A percentile compares a stretch with the other conserved stretches of the same genome.
Evolutionary conservation across 2,888 invertebrate genomes (phyloP).

Genomic region (Lycaena phlaeas): DNA sequence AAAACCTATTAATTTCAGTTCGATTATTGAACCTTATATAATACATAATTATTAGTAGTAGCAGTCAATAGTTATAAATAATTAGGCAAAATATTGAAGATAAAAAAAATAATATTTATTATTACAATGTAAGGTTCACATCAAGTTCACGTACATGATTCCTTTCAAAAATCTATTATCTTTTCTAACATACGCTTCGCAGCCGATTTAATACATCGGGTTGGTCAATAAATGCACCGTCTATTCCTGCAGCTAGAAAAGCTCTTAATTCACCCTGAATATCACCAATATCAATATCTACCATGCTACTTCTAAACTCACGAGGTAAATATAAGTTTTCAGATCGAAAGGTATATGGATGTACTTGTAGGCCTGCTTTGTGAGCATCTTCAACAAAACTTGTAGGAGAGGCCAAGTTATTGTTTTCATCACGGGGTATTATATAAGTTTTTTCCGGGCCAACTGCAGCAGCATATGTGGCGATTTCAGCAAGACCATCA

Average conservation of each 20-base stretch:
- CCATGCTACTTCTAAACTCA: conserved; percentile 36
- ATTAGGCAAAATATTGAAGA: too few species aligned
- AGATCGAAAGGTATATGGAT: conserved; percentile 58
- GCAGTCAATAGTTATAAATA: too few species aligned
- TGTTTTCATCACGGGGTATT: conserved; percentile 42
- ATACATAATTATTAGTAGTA: too few species aligned
- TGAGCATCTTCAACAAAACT: conserved; percentile 50
- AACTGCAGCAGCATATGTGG: conserved; percentile 51
- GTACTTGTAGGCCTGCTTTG: conserved; percentile 44
- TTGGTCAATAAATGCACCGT: conserved; percentile 57
- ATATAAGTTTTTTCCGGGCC: conserved; percentile 56
- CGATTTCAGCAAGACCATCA: conserved; percentile 44
- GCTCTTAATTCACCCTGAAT: conserved; percentile 41
- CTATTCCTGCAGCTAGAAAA: conserved; percentile 48
- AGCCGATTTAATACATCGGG: conserved; percentile 35
- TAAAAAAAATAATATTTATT: too few species aligned
- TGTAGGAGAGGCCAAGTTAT: conserved; percentile 38
- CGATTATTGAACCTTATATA: too few species aligned
- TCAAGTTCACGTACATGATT: too few species aligned
- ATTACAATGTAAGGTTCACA: too few species aligned
- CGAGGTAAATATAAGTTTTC: conserved; percentile 49
- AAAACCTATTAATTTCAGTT: too few species aligned
- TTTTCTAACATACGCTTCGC: conserved; percentile 14
- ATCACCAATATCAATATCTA: conserved; percentile 35
- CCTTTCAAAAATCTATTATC: too few species aligned